Percentiles rank a stretch among this genome's conserved stretches.
Conservation (phyloP, 1,140 invertebrate genomes). For the Magallana ariakensis region DNA sequence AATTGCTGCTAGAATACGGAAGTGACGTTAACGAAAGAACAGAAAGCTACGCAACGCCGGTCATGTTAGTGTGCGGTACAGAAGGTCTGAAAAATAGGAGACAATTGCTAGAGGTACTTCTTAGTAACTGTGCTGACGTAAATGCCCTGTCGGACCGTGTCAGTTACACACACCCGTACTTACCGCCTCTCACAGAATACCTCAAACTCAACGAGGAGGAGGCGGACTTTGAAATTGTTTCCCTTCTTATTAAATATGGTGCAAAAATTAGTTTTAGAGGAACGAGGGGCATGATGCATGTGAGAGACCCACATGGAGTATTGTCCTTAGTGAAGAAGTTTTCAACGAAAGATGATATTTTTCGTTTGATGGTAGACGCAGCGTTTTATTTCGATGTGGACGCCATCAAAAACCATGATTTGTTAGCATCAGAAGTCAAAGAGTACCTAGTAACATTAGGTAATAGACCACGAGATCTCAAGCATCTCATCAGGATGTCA, state of each 20-base stretch:
- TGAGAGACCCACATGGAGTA: conserved; percentile 71
- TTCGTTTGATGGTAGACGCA: conserved; percentile 61
- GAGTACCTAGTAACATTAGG: conserved; percentile 51
- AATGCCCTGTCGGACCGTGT: conserved; percentile 83
- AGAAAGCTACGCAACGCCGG: conserved; percentile 86
- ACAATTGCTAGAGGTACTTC: conserved; percentile 85
- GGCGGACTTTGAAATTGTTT: conserved; percentile 85
- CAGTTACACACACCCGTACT: conserved; percentile 76
- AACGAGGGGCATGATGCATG: conserved; percentile 39
- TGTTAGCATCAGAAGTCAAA: conserved; percentile 54
- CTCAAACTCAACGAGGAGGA: conserved; percentile 85
- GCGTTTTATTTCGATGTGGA: conserved; percentile 58
- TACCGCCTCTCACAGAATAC: conserved; percentile 92
- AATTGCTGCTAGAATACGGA: conserved; percentile 82
- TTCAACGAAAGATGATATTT: conserved; percentile 58
- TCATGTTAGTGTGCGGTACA: conserved; percentile 92
- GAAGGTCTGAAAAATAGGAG: conserved; percentile 85
- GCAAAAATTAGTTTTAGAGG: conserved; percentile 80
- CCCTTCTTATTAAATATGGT: conserved; percentile 88
- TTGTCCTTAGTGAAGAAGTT: conserved; percentile 63
- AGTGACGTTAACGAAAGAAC: conserved; percentile 84
- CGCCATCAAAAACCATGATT: conserved; percentile 56
- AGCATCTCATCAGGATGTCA: conserved; percentile 61
- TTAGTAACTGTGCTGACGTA: conserved; percentile 79
- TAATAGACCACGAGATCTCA: conserved; percentile 60